Evolutionary conservation across 2,888 invertebrate genomes (phyloP).

Genomic region (Seira ritae): DNA sequence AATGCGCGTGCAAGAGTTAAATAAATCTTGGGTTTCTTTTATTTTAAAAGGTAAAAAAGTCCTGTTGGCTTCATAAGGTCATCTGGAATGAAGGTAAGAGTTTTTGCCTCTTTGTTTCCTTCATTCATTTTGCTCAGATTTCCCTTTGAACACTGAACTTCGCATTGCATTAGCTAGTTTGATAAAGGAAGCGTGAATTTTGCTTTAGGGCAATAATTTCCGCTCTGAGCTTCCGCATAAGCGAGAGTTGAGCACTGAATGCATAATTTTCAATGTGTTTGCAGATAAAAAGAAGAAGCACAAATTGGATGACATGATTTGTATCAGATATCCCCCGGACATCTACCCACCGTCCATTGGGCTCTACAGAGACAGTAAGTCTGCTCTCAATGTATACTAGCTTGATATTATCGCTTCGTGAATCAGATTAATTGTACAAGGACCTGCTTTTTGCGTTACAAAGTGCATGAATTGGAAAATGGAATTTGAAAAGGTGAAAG

Average conservation of each 20-base stretch:
- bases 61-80: slow-evolving; percentile 70
- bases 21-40: no score
- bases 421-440: no score
- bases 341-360: slow-evolving; percentile 72
- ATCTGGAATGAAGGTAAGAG: slow-evolving; percentile 72
- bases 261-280: slow-evolving; percentile 17
- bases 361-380: slow-evolving; percentile 72
- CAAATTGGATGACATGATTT: slow-evolving; percentile 71
- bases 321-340: slow-evolving; percentile 73
- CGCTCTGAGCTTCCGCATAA: slow-evolving; percentile 8
- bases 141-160: background rate
- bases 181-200: background rate
- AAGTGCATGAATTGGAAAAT: no score
- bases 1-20: no score
- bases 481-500: no score
- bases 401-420: background rate
- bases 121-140: background rate
- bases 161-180: background rate
- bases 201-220: background rate
- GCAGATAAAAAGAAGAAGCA: slow-evolving; percentile 70
- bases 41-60: no score
- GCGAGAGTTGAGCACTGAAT: no score
- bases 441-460: no score
- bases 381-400: background rate
- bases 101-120: no score